phyloP scores from a whole-genome alignment of 2,888 invertebrate species.

The Zhengitettix transpicula region DNA sequence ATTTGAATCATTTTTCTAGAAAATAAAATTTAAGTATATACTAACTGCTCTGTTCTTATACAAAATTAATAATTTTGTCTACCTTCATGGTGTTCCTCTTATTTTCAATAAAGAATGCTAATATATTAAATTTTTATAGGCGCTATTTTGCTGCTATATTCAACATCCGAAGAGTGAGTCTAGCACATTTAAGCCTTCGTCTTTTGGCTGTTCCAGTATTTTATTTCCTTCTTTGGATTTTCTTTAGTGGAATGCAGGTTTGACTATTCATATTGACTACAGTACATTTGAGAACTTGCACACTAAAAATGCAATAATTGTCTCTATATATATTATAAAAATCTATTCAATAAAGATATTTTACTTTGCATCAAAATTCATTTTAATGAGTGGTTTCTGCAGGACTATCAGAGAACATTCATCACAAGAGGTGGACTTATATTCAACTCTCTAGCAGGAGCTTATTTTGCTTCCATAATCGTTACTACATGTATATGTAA shows the following conservation, averaged over 20 bases:
- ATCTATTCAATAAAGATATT: too few species aligned
- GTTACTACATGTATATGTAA: slow-evolving; percentile 53
- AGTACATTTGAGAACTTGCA: too few species aligned
- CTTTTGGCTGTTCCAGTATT: slow-evolving; percentile 57
- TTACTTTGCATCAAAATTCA: too few species aligned
- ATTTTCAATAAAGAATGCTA: too few species aligned
- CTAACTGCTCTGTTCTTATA: too few species aligned
- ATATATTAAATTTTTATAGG: slow-evolving; percentile 29
- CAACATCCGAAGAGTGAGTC: slow-evolving; percentile 55
- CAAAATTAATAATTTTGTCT: too few species aligned
- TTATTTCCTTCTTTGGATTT: slow-evolving; percentile 61
- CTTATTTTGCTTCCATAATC: slow-evolving; percentile 50
- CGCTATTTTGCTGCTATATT: slow-evolving; percentile 62
- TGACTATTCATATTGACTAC: neutral
- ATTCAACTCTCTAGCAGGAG: slow-evolving; percentile 48
- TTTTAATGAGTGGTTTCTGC: slow-evolving; percentile 8
- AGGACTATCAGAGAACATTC: slow-evolving; percentile 51
- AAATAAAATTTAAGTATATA: too few species aligned
- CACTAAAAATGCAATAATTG: too few species aligned
- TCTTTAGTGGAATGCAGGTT: slow-evolving; percentile 53
- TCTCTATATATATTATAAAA: too few species aligned
- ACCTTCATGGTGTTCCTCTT: too few species aligned
- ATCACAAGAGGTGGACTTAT: slow-evolving; percentile 53
- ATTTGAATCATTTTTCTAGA: too few species aligned
- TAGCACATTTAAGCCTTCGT: slow-evolving; percentile 58